These are phyloP conservation scores for Chrysolina haemoptera DNA, from an alignment of 2,888 invertebrate species.

Conservation along the genomic window DNA sequence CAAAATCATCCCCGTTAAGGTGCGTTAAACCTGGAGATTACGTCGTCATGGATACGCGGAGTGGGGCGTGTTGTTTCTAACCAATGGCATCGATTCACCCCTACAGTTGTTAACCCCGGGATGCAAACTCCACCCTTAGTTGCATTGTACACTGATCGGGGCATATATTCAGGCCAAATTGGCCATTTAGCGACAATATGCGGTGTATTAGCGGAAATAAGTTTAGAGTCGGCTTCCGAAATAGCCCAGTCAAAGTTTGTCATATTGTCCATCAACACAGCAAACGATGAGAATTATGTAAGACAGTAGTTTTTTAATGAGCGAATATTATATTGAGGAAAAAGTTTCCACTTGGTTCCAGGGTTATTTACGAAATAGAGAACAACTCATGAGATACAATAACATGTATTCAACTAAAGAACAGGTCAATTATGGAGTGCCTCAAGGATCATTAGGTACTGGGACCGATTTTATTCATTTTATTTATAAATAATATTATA, in stretches of 20 bases:
- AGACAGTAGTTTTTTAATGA: too few relatives aligned
- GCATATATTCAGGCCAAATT: constrained; percentile 58
- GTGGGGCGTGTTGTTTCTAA: constrained; percentile 49
- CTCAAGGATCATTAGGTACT: too few relatives aligned
- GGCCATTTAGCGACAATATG: constrained; percentile 66
- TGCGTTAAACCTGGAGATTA: constrained; percentile 61
- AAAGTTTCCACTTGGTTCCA: too few relatives aligned
- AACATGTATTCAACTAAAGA: too few relatives aligned
- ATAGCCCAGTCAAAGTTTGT: constrained; percentile 34
- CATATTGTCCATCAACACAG: not conserved
- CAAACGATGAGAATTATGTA: too few relatives aligned
- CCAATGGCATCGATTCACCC: constrained; percentile 52
- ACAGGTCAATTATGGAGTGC: too few relatives aligned
- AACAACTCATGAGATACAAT: too few relatives aligned
- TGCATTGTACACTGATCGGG: constrained; percentile 52
- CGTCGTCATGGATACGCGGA: constrained; percentile 56
- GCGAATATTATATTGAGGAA: too few relatives aligned
- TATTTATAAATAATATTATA: too few relatives aligned
- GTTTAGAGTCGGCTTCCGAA: constrained; percentile 50
- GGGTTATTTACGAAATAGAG: too few relatives aligned
- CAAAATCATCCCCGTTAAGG: constrained; percentile 56
- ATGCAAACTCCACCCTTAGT: constrained; percentile 53
- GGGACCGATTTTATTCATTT: too few relatives aligned
- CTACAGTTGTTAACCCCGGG: constrained; percentile 48
- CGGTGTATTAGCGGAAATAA: constrained; percentile 65